These are phyloP conservation scores for Gymnogyps californianus DNA, from an alignment of 2,113 vertebrate genomes.

Conservation along the genomic window DNA sequence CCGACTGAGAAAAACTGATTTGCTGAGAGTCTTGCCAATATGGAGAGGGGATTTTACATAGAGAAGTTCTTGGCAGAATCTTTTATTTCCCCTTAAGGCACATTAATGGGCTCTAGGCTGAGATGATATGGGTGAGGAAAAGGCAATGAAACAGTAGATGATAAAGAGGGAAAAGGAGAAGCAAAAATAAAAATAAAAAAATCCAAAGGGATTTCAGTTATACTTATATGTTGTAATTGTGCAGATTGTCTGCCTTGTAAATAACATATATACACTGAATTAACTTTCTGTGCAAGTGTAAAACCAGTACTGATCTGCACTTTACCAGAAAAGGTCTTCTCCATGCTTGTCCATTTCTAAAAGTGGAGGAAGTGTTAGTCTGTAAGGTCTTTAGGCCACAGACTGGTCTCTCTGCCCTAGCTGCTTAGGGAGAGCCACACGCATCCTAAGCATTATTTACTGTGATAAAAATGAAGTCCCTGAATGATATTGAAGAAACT, in stretches of 20 bases:
- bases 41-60: background rate
- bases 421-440: background rate
- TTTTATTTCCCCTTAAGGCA: background rate
- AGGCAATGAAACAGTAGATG: background rate
- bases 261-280: background rate
- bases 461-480: background rate
- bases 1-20: slow-evolving; percentile 10
- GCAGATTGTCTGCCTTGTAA: background rate
- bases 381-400: background rate
- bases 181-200: background rate
- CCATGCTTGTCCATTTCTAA: background rate
- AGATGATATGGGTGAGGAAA: background rate
- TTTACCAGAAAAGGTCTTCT: background rate
- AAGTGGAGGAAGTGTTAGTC: background rate
- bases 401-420: background rate
- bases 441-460: background rate
- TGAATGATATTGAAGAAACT: background rate
- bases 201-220: background rate
- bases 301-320: background rate
- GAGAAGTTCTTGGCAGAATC: background rate
- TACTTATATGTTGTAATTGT: background rate
- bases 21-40: background rate
- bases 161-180: background rate
- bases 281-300: background rate
- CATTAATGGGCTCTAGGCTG: background rate